Base-by-base conservation (phyloP, 2,113 vertebrate genomes). In the Muntiacus muntjak region DNA sequence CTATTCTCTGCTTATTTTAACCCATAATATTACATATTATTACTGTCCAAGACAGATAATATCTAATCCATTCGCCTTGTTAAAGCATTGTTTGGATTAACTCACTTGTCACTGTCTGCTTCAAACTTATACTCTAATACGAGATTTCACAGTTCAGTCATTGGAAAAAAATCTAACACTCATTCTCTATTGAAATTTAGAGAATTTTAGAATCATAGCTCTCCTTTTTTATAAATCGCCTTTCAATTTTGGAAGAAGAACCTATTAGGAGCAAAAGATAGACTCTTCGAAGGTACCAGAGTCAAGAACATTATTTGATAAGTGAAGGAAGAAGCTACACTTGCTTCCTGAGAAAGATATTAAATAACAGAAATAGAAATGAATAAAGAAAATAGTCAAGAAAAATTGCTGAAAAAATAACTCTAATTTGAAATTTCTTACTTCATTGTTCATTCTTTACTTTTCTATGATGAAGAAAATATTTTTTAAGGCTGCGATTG, bases 181-280 rank as follows among this genome's bases (percentile, higher is more conserved):
- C 14, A 5, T 98, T 89, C 98, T 98, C 88, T 98, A 97, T 96
- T 98, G 94, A 98, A 98, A 97, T 98, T 98, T 91, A 97, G 98
- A 98, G 87, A 98, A 98, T 62, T 95, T 98, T 95, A 94, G 97
- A 99, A 98, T 91, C 71, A 30, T 58, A 43, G 8, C 4, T 58
- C 97, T 82, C 89, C 96, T 91, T 96, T 83, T 36, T 97, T 98
- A 45, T 92, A 98, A 97, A 98, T 98, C 95, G 98, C 98, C 97
- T 93, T 98, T 21, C 94, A 97, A 79, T 96, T 89, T 96, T 96
- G 50, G 82, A 85, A 23, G n/a, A 84, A 84, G 71, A 98, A 95
- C 96, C 98, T 94, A 97, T 99, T 99, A 99, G 97, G 98, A 98
- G 89, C 84, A 98, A 92, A 98, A 98, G 95, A 89, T 57, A 94